Percentiles rank a stretch among this genome's conserved stretches.
phyloP scores from a whole-genome alignment of 2,888 invertebrate genomes.

The Sepioteuthis lessoniana region DNA sequence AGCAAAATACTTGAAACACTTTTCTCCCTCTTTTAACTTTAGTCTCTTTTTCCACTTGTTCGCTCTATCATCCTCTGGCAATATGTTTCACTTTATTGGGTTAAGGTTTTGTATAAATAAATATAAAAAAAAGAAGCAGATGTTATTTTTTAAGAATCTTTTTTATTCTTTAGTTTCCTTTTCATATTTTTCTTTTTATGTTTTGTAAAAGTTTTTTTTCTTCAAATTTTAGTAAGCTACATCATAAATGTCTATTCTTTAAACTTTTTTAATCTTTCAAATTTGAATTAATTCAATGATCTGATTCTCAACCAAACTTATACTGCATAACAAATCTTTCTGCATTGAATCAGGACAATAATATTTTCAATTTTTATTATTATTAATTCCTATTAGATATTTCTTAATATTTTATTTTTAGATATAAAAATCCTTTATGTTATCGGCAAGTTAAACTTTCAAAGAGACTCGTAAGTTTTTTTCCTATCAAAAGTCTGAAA shows the following conservation, averaged over 20 bases:
- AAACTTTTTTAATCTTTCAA: background rate
- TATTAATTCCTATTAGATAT: too few relatives aligned
- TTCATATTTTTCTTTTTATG: background rate
- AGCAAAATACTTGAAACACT: background rate
- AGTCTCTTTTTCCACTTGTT: background rate
- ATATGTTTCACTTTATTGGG: background rate
- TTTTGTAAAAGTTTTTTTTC: background rate
- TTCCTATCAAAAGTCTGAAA: too few relatives aligned
- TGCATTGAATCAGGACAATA: background rate
- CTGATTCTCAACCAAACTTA: background rate
- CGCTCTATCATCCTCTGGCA: background rate
- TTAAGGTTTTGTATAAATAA: background rate
- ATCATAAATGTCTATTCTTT: background rate
- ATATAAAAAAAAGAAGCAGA: background rate
- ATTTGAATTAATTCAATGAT: conserved; percentile 17
- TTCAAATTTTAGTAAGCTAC: background rate
- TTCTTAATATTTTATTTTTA: too few relatives aligned
- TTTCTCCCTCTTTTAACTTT: background rate
- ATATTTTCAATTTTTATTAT: too few relatives aligned
- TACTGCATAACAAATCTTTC: background rate
- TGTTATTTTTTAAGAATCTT: background rate
- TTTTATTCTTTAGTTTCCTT: background rate
- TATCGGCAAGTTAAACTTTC: too few relatives aligned
- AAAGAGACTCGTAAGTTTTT: too few relatives aligned
- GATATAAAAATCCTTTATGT: too few relatives aligned